Base-by-base conservation (phyloP, 2,797 vertebrate genomes). In the Hoplostethus mediterraneus region DNA sequence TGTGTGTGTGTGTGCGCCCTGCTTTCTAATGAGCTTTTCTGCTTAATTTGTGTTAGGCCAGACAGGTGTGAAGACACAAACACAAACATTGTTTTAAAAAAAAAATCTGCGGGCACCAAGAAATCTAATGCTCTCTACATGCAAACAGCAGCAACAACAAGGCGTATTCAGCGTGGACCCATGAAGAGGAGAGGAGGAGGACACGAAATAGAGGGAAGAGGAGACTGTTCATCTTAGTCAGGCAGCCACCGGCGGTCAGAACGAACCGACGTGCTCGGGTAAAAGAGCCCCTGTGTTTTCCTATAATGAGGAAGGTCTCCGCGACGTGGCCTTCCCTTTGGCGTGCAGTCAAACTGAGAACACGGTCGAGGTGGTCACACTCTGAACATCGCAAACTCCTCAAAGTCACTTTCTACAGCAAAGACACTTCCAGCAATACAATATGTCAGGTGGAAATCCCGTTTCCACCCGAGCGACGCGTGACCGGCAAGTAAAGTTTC, bases 1-100 rank as follows among this genome's bases (percentile, higher is more conserved):
- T 45, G 48, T 45, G 48, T 53, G 33, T 40, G 55, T 69, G 49
- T 1, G 25, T 25, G 30, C 44, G 47, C 63, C 30, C 14, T 49
- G 16, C 10, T 3, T 76, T 17, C 61, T 69, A 72, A 86, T 83
- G 70, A 77, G 53, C 1, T 12, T 80, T 76, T 67, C 59, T 72
- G 28, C 62, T 55, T 75, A 71, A 85, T 88, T 53, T 74, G 77
- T 30, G 77, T 75, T 67, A 62, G 45, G 25, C 44, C 16, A 65
- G 64, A 71, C 73, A 79, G 67, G 75, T 88, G 83, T 77, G 53
- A 67, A 67, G 21, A 49, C 6, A 66, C 13, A 44, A 45, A 58
- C n/a, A 59, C 25, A 28, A n/a, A 53, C 55, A 63, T 11, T 1
- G 21, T 21, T 58, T 31, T n/a, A n/a, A 67, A 56, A 51, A 65